A percentile compares a stretch with the other conserved stretches of the same genome.
These are phyloP conservation scores for Parasteatoda tepidariorum DNA, from an alignment of 1,140 invertebrate species.

Conservation along the genomic window DNA sequence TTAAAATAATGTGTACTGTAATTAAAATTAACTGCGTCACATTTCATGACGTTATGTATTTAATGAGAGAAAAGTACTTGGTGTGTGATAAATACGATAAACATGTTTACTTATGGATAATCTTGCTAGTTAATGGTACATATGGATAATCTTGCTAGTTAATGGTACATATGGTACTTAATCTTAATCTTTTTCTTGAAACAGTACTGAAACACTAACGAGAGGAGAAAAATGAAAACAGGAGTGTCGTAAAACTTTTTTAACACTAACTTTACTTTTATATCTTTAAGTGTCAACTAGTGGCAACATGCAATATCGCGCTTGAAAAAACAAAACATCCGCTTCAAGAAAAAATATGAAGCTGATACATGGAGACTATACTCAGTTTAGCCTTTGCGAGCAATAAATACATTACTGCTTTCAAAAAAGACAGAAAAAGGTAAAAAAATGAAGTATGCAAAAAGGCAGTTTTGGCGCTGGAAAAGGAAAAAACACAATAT, in stretches of 20 bases:
- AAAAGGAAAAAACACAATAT: slow-evolving; percentile 43
- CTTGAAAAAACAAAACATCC: neutral
- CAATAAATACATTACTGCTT: slow-evolving; percentile 43
- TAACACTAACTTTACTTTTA: too few species aligned
- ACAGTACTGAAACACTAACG: too few species aligned
- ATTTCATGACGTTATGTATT: too few species aligned
- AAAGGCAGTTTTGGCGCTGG: slow-evolving; percentile 7
- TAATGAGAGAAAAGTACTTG: too few species aligned
- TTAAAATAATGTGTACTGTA: too few species aligned
- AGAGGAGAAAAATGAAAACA: neutral
- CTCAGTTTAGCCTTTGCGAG: neutral
- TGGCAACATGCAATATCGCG: neutral
- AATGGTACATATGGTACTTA: too few species aligned
- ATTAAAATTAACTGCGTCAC: too few species aligned
- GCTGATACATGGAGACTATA: neutral
- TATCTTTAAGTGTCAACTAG: neutral
- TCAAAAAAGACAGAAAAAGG: slow-evolving; percentile 15
- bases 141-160: too few species aligned
- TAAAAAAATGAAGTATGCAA: slow-evolving; percentile 7
- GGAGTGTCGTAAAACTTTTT: neutral
- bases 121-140: too few species aligned
- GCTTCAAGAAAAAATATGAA: neutral
- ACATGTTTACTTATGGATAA: too few species aligned
- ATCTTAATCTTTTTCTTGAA: too few species aligned
- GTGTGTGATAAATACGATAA: too few species aligned